Base-by-base conservation (phyloP, 92 coral and sea anemone species). In the Parazoanthus atlanticus region DNA sequence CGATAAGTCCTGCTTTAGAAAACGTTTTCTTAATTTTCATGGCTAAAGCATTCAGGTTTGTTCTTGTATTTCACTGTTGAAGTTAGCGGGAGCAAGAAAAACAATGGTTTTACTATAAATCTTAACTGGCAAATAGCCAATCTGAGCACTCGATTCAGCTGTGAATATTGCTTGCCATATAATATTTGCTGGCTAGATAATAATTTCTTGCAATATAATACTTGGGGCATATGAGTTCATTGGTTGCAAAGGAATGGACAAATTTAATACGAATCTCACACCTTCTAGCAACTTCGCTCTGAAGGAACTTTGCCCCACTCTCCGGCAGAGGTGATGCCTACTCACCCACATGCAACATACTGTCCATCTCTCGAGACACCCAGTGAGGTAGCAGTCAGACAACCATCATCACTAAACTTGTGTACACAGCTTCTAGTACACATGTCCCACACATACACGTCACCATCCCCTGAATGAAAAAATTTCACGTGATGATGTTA, bases 401-500 rank as follows among this genome's bases (percentile, higher is more conserved):
- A 97, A 8, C 99, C 99, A 65, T 97, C 98, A 79, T 97, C 99
- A 54, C 90, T 90, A 79, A 97, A 97, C 91, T 97, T 97, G 86
- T 97, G 99, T 49, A 97, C 89, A 90, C 99, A 97, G 82, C 92
- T 91, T 65, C 95, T 91, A 8, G 98, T 90, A 80, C 90, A 89
- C 93, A 97, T 94, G 89, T 97, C 95, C 99, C 99, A 97, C 75
- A 97, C 90, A 64, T 95, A 97, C 81, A 97, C 98, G 74, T 97
- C 99, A 34, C 99, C 98, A 82, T 97, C 99, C 88, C 92, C 99
- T 97, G 81, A 13, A 72, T 23, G 43, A 46, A 75, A 9, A 33
- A 30, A 67, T 79, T 25, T 25, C 17, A 49, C 41, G 49, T 3
- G 49, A 15, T 15, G 32, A 29, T 32, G 1, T 21, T 38, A 13